These are phyloP conservation scores for Drosophila buzzatii DNA, from an alignment of 2,888 invertebrate species.

Conservation along the genomic window DNA sequence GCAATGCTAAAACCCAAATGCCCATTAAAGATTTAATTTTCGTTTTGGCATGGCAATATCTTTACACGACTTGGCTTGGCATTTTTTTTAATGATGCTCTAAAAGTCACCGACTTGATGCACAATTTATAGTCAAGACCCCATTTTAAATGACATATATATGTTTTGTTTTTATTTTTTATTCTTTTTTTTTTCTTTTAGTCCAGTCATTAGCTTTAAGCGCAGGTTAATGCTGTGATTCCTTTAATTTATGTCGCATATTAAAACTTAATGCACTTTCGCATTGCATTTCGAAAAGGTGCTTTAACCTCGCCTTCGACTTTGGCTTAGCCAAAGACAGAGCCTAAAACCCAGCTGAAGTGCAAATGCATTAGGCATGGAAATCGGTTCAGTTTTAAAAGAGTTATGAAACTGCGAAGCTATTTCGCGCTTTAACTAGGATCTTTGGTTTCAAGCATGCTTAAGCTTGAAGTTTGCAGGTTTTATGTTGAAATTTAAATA, in stretches of 20 bases:
- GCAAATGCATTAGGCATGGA: not conserved
- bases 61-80: not conserved
- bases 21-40: not conserved
- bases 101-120: conserved; percentile 25
- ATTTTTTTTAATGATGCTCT: conserved; percentile 34
- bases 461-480: not conserved
- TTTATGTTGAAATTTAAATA: not conserved
- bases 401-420: not conserved
- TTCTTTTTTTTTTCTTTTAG: not conserved
- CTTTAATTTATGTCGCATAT: conserved; percentile 18
- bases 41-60: not conserved
- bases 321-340: not conserved
- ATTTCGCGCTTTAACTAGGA: not conserved
- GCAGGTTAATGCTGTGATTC: conserved; percentile 3
- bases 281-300: conserved; percentile 4
- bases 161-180: not conserved
- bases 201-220: conserved; percentile 19
- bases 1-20: not conserved
- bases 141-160: not conserved
- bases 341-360: not conserved
- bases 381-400: conserved; percentile 1
- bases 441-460: not conserved
- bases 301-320: not conserved
- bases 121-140: conserved; percentile 19
- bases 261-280: conserved; percentile 17